phyloP scores from a whole-genome alignment of 2,113 vertebrate species.

The Nibea coibor region DNA sequence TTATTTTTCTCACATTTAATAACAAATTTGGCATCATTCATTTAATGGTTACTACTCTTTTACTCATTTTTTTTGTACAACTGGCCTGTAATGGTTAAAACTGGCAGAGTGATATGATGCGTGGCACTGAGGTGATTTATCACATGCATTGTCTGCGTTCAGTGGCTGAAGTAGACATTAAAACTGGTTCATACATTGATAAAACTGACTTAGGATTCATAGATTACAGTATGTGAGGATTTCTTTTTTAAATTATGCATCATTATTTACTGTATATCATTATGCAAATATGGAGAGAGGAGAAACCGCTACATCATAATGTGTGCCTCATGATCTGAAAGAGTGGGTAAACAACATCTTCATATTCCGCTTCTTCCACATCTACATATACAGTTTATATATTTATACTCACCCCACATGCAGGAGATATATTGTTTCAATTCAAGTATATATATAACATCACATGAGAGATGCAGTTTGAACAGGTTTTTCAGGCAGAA shows the following conservation, averaged over 20 bases:
- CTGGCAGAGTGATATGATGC: too few species aligned
- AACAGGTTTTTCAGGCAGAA: slow-evolving; percentile 6
- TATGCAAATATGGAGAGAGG: slow-evolving; percentile 23
- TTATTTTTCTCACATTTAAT: too few species aligned
- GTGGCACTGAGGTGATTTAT: too few species aligned
- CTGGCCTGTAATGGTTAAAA: too few species aligned
- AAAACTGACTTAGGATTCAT: background rate
- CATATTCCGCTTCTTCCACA: background rate
- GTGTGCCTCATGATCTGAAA: background rate
- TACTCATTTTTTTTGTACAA: too few species aligned
- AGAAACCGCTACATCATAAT: background rate
- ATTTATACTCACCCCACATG: slow-evolving; percentile 16
- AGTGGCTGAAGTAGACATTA: too few species aligned
- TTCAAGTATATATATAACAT: background rate
- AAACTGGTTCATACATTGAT: slow-evolving; percentile 4
- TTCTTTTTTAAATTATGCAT: slow-evolving; percentile 12
- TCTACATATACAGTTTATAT: background rate
- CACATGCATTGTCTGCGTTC: too few species aligned
- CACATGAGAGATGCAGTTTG: background rate
- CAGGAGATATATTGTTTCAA: background rate
- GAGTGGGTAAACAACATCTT: background rate
- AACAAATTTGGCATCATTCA: too few species aligned
- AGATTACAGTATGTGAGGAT: background rate
- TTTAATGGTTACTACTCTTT: too few species aligned
- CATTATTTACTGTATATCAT: slow-evolving; percentile 26